phyloP scores from a whole-genome alignment of 2,113 vertebrate genomes.

The Poeciliopsis retropinna region DNA sequence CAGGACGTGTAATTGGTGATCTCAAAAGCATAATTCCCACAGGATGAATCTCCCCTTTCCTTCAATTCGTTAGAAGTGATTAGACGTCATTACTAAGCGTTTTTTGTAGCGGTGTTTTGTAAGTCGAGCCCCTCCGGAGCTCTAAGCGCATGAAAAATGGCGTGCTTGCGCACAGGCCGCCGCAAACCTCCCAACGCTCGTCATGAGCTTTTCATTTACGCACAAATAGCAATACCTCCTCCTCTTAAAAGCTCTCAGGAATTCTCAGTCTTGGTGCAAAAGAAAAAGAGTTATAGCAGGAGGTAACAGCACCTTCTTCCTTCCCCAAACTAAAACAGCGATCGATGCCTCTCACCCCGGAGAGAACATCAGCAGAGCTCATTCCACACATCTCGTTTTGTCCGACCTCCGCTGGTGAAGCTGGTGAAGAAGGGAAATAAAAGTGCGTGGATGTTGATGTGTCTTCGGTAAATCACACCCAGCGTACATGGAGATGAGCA shows the following conservation, averaged over 20 bases:
- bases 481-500: slow-evolving; percentile 2
- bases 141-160: slow-evolving; percentile 57
- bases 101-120: slow-evolving; percentile 42
- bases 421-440: neutral
- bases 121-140: slow-evolving; percentile 60
- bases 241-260: slow-evolving; percentile 31
- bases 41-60: slow-evolving; percentile 16
- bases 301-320: slow-evolving; percentile 63
- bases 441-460: neutral
- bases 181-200: slow-evolving; percentile 47
- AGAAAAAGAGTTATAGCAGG: slow-evolving; percentile 35
- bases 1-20: slow-evolving; percentile 41
- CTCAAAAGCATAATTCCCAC: slow-evolving; percentile 25
- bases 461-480: slow-evolving; percentile 31
- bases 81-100: slow-evolving; percentile 55
- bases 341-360: slow-evolving; percentile 18
- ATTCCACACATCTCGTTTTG: slow-evolving; percentile 47
- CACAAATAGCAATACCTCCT: slow-evolving; percentile 27
- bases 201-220: slow-evolving; percentile 44
- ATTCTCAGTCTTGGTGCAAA: neutral
- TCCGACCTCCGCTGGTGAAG: neutral
- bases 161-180: slow-evolving; percentile 35
- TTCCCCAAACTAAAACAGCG: slow-evolving; percentile 20
- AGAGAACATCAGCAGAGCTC: slow-evolving; percentile 15
- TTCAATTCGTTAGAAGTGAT: slow-evolving; percentile 55